A percentile compares a stretch with the other conserved stretches of the same genome.
These are phyloP conservation scores for Chaetodon auriga DNA, from an alignment of 2,113 vertebrate species.

Conservation along the genomic window DNA sequence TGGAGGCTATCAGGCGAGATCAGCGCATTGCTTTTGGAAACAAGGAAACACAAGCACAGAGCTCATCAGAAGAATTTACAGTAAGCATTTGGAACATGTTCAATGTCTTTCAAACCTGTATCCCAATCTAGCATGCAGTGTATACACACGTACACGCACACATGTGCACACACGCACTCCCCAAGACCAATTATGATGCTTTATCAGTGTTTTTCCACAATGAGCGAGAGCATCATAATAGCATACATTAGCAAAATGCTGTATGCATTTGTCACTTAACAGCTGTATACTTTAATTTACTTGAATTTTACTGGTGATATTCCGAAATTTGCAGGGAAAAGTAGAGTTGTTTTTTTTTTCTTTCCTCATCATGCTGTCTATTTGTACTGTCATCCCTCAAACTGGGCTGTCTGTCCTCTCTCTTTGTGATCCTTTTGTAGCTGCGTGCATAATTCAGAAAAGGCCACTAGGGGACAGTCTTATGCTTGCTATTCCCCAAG, in stretches of 20 bases:
- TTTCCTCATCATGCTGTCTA: neutral
- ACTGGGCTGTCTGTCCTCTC: neutral
- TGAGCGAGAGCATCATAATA: neutral
- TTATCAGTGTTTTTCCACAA: neutral
- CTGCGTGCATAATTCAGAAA: neutral
- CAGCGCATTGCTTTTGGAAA: neutral
- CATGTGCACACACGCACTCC: neutral
- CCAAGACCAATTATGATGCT: neutral
- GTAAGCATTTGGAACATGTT: conserved; percentile 44
- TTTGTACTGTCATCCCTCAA: neutral
- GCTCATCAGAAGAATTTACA: neutral
- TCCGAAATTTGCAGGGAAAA: neutral
- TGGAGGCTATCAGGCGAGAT: conserved; percentile 28
- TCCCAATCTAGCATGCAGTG: neutral
- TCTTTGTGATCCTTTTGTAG: neutral
- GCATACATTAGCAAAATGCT: neutral
- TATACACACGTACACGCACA: neutral
- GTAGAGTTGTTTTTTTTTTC: neutral
- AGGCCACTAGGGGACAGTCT: conserved; percentile 62
- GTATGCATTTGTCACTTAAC: neutral
- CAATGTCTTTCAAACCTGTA: neutral
- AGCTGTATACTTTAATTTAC: neutral
- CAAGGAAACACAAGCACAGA: neutral
- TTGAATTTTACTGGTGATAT: neutral
- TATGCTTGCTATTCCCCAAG: neutral